Evolutionary conservation across 2,888 invertebrate species (phyloP), one percentile per base, ranked within the genome.

Genomic region (Carabus problematicus): DNA sequence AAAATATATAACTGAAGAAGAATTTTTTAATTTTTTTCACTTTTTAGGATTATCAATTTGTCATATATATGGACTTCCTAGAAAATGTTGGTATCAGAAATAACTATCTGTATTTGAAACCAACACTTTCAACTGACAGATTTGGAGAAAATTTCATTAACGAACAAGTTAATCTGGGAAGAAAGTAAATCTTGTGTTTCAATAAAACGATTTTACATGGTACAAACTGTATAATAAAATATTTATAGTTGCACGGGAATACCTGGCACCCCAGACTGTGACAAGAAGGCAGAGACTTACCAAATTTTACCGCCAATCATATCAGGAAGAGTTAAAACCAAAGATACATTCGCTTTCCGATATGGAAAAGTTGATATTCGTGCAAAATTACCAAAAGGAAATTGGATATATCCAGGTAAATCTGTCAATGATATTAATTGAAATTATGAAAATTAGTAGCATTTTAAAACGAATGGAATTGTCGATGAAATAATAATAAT

Each of bases 361-460:
- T 92, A 90, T 76, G 93, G 92, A 9, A 85, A 82, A 47, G 82
- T 93, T 9, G 86, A 89, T 75, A 82, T 93, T 1, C 84, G 86
- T 16, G 93, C 92, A 0, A 90, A 89, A 78, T 76, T 93, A 29
- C 92, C 93, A 0, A 84, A 84, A 72, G 93, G 93, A 0, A 90
- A 92, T 77, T 93, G 93, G 93, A 81, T 93, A 16, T 85, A 90
- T 75, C 92, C 93, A 61, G 84, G 93, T 92, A 82, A 82, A 64
- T 52, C 63, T 19, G 54, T 55, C 8, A 56, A n/a, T 55, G 14
- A 8, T 18, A 1, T 8, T 1, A 12, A 16, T 16, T 4, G 9
- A 7, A 12, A 52, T 11, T 1, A 52, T 14, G 12, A 4, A 52
- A 7, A 12, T 16, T 12, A 3, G 16, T 14, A 52, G n/a, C n/a